Conservation (phyloP, 2,797 vertebrate species). For the Eleutherodactylus coqui region DNA sequence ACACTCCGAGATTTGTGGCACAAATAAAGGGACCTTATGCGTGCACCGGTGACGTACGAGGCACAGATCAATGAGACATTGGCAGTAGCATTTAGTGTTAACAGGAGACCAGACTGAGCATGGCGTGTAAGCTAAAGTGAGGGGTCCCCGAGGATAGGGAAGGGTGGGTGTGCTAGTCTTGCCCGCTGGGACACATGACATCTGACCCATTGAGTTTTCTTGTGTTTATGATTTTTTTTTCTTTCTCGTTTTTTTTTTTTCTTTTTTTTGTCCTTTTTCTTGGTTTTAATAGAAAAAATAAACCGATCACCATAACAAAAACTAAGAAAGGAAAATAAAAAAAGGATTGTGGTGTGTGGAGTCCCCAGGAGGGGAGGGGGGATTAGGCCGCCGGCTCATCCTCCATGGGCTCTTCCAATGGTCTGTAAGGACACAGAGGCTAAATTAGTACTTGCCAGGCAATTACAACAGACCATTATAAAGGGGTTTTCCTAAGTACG, state of each 20-base stretch:
- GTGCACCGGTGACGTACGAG: slow-evolving; percentile 49
- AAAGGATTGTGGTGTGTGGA: slow-evolving; percentile 53
- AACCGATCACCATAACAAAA: slow-evolving; percentile 77
- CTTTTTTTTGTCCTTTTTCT: slow-evolving; percentile 66
- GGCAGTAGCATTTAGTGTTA: slow-evolving; percentile 48
- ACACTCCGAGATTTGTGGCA: slow-evolving; percentile 21
- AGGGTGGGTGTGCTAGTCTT: slow-evolving; percentile 66
- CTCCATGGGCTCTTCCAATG: slow-evolving; percentile 93
- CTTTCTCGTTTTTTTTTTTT: slow-evolving; percentile 66
- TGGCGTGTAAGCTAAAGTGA: slow-evolving; percentile 42
- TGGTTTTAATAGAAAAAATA: slow-evolving; percentile 82
- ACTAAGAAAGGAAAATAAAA: slow-evolving; percentile 68
- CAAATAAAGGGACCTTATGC: slow-evolving; percentile 9
- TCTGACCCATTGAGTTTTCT: slow-evolving; percentile 64
- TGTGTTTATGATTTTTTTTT: slow-evolving; percentile 55
- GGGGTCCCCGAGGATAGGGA: slow-evolving; percentile 69
- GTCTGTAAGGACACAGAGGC: slow-evolving; percentile 73
- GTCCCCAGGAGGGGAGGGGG: slow-evolving; percentile 55
- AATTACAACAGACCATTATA: too few relatives aligned
- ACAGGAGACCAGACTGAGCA: slow-evolving; percentile 53
- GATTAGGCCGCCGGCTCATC: slow-evolving; percentile 87
- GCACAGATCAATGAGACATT: slow-evolving; percentile 55
- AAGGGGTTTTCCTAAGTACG: too few relatives aligned
- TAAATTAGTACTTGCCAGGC: neutral
- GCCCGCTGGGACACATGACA: slow-evolving; percentile 64